Evolutionary conservation across 2,888 invertebrate species (phyloP).

Genomic region (Eugnorisma glareosa): DNA sequence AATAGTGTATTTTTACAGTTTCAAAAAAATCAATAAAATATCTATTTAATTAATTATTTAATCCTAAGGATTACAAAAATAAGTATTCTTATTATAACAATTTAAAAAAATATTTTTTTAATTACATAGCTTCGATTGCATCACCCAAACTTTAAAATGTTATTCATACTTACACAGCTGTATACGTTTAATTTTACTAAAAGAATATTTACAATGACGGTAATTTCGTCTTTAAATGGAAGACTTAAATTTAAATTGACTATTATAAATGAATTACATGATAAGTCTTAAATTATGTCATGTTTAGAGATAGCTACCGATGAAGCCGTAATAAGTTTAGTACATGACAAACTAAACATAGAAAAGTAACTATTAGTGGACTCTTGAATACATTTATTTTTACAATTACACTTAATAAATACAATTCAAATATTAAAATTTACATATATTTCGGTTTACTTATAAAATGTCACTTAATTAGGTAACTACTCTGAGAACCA

Average conservation of each 20-base stretch:
- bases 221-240: conserved; percentile 70
- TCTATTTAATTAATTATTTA: conserved; percentile 71
- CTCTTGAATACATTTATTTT: conserved; percentile 67
- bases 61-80: conserved; percentile 87
- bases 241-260: conserved; percentile 83
- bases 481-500: conserved; percentile 63
- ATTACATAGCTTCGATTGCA: conserved; percentile 75
- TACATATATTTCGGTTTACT: conserved; percentile 53
- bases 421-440: conserved; percentile 60
- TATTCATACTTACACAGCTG: conserved; percentile 63
- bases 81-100: conserved; percentile 75
- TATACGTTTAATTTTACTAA: conserved; percentile 68
- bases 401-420: conserved; percentile 64
- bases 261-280: conserved; percentile 73
- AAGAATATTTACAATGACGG: conserved; percentile 81
- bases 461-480: conserved; percentile 57
- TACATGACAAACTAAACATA: conserved; percentile 78
- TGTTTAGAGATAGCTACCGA: conserved; percentile 77
- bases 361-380: conserved; percentile 70
- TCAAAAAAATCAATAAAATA: conserved; percentile 80
- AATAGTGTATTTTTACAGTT: conserved; percentile 86
- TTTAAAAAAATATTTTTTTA: conserved; percentile 72
- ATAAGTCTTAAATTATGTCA: conserved; percentile 77
- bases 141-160: conserved; percentile 69
- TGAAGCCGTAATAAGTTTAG: conserved; percentile 70